phyloP scores from a whole-genome alignment of 1,140 invertebrate species.

The Sycophaga agraensis region DNA sequence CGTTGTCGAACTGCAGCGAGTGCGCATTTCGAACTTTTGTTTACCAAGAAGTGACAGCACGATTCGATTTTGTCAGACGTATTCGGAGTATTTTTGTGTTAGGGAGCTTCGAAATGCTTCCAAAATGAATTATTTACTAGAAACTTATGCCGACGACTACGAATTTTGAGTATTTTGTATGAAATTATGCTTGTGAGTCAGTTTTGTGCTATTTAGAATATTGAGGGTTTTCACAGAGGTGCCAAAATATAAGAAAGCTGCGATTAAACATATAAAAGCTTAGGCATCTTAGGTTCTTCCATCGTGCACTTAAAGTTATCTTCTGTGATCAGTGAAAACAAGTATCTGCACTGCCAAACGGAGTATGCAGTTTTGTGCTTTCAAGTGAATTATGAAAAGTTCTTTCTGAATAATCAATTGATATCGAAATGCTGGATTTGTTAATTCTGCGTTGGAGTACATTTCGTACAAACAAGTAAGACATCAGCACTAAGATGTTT shows the following conservation, averaged over 20 bases:
- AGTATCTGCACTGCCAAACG: slow-evolving; percentile 2
- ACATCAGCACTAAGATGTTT: slow-evolving; percentile 41
- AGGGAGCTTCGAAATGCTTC: neutral
- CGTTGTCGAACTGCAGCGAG: neutral
- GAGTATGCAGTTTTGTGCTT: neutral
- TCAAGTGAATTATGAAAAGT: neutral
- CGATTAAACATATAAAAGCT: neutral
- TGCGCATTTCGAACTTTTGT: slow-evolving; percentile 10
- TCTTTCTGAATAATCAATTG: neutral
- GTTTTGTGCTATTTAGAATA: too few relatives aligned
- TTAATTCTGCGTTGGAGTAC: neutral
- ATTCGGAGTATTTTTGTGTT: neutral
- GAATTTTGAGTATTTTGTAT: neutral
- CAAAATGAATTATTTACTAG: neutral
- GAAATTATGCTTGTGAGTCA: too few relatives aligned
- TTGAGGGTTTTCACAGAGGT: neutral
- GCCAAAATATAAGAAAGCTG: too few relatives aligned
- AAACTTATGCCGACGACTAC: neutral
- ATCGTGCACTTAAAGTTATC: neutral
- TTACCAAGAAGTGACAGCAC: slow-evolving; percentile 13
- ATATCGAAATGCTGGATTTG: slow-evolving; percentile 6
- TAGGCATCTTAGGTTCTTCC: neutral
- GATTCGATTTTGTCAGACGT: neutral
- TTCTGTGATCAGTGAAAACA: neutral
- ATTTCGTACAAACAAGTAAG: neutral